Conservation (phyloP, 1,140 invertebrate genomes). For the Popillia japonica region DNA sequence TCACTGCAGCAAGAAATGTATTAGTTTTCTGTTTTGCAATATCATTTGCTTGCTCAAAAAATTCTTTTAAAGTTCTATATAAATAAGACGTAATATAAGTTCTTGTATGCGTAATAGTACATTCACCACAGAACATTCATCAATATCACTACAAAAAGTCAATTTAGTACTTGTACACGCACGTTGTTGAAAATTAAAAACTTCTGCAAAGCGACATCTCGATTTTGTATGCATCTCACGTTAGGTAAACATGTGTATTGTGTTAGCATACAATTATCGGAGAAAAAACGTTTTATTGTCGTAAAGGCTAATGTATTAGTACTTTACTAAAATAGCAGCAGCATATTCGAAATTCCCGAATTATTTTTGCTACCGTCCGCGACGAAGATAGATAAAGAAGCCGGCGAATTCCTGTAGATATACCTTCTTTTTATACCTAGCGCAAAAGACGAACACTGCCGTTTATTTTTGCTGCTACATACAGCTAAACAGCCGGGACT, state of each 20-base stretch:
- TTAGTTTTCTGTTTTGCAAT: too few species aligned
- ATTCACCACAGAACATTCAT: too few species aligned
- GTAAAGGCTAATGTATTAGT: conserved; percentile 30
- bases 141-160: too few species aligned
- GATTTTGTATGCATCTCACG: conserved; percentile 24
- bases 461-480: conserved; percentile 8
- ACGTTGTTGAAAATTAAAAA: neutral
- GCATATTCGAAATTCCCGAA: conserved; percentile 31
- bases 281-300: conserved; percentile 10
- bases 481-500: neutral
- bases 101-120: too few species aligned
- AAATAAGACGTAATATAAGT: too few species aligned
- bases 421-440: conserved; percentile 18
- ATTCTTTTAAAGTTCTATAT: too few species aligned
- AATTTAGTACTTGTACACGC: neutral
- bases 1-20: too few species aligned
- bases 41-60: too few species aligned
- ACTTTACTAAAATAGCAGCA: conserved; percentile 35
- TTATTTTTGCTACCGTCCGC: conserved; percentile 9
- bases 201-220: neutral
- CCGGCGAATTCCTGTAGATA: conserved; percentile 17
- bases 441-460: neutral
- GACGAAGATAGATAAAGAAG: conserved; percentile 20
- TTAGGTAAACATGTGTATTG: conserved; percentile 26
- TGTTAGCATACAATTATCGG: conserved; percentile 32